These are phyloP conservation scores for Falcunculus frontatus DNA, from an alignment of 2,113 vertebrate species.

Conservation along the genomic window DNA sequence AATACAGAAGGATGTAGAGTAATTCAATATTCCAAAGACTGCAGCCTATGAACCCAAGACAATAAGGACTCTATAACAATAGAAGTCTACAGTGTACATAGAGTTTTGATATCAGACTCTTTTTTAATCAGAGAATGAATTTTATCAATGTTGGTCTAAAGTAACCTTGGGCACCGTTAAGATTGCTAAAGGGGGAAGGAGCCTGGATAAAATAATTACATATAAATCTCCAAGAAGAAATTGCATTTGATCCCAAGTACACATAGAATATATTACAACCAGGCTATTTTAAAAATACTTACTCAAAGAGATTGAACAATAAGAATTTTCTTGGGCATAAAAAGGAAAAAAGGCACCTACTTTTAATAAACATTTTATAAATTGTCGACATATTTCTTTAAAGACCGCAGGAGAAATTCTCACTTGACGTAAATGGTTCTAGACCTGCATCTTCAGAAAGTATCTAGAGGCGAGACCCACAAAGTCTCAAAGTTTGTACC, in stretches of 20 bases:
- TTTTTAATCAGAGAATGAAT: slow-evolving; percentile 55
- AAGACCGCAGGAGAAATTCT: not conserved
- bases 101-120: slow-evolving; percentile 29
- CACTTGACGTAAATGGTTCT: not conserved
- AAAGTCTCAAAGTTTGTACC: not conserved
- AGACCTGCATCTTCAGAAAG: not conserved
- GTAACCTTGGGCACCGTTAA: slow-evolving; percentile 31
- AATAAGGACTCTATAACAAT: slow-evolving; percentile 37
- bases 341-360: not conserved
- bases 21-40: slow-evolving; percentile 31
- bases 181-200: slow-evolving; percentile 21
- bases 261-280: slow-evolving; percentile 34
- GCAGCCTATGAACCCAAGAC: slow-evolving; percentile 22
- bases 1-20: not conserved
- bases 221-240: slow-evolving; percentile 45
- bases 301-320: not conserved
- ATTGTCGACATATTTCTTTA: not conserved
- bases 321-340: not conserved
- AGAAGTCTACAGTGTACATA: slow-evolving; percentile 9
- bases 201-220: slow-evolving; percentile 46
- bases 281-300: slow-evolving; percentile 20
- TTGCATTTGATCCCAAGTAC: slow-evolving; percentile 46
- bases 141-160: slow-evolving; percentile 53
- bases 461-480: not conserved
- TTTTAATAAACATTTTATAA: slow-evolving; percentile 3